Evolutionary conservation across 1,140 invertebrate genomes (phyloP).

Genomic region (Cheumatopsyche charites): DNA sequence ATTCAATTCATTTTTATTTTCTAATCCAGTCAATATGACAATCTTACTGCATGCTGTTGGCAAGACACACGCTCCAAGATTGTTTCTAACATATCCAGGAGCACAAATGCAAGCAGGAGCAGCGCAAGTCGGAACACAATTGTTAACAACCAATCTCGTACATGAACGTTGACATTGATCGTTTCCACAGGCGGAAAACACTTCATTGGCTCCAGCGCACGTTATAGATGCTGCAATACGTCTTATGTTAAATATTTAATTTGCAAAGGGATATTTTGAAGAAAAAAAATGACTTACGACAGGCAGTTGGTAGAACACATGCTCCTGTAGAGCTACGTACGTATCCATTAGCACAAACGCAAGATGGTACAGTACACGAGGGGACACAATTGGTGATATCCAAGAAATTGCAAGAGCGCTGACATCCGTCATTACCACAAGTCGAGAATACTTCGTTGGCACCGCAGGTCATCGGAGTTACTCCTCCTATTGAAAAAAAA

Average conservation of each 20-base stretch:
- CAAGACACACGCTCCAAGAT: not conserved
- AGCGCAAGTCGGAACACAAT: not conserved
- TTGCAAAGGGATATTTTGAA: not conserved
- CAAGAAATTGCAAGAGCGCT: not conserved
- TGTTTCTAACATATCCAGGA: not conserved
- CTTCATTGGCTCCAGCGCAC: not conserved
- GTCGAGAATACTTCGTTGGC: not conserved
- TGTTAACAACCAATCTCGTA: not conserved
- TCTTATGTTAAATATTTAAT: too few relatives aligned
- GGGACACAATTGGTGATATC: not conserved
- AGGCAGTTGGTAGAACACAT: not conserved
- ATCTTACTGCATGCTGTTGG: not conserved
- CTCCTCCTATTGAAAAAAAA: not conserved
- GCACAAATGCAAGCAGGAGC: not conserved
- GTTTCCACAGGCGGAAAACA: not conserved
- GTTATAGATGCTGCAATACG: not conserved
- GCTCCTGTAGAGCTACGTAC: not conserved
- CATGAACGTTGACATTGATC: not conserved
- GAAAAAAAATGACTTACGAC: not conserved
- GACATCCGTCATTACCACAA: not conserved
- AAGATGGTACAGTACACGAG: not conserved
- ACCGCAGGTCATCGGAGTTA: not conserved
- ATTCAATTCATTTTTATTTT: not conserved
- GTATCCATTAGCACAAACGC: not conserved
- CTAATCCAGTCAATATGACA: too few relatives aligned